These are phyloP conservation scores for Matsumurasca onukii DNA, from an alignment of 1,140 invertebrate species.

Conservation along the genomic window DNA sequence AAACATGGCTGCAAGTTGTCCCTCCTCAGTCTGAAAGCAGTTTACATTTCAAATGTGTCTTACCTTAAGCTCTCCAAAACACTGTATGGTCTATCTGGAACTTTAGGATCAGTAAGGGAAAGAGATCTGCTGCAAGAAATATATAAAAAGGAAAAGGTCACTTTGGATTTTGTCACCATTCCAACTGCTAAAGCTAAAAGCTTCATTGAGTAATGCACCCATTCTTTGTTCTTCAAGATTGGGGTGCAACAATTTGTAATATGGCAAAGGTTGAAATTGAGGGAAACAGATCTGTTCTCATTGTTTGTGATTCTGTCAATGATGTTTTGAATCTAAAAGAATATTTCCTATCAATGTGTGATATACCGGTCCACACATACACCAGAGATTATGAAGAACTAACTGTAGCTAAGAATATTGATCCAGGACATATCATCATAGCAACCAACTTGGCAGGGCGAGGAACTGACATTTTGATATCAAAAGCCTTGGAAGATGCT, in stretches of 20 bases:
- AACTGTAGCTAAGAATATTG: slow-evolving; percentile 30
- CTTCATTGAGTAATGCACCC: slow-evolving; percentile 37
- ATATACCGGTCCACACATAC: slow-evolving; percentile 34
- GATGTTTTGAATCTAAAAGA: slow-evolving; percentile 29
- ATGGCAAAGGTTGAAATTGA: slow-evolving; percentile 16
- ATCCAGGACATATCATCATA: slow-evolving; percentile 42
- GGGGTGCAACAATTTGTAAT: slow-evolving; percentile 31
- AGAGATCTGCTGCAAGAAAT: slow-evolving; percentile 42
- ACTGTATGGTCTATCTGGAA: slow-evolving; percentile 48
- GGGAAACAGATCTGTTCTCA: slow-evolving; percentile 39
- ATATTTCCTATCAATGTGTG: slow-evolving; percentile 31
- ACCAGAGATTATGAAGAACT: slow-evolving; percentile 39
- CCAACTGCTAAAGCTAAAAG: slow-evolving; percentile 41
- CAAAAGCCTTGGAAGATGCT: slow-evolving; percentile 37
- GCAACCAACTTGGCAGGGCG: slow-evolving; percentile 50
- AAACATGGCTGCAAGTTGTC: slow-evolving; percentile 49
- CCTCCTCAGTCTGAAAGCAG: slow-evolving; percentile 46
- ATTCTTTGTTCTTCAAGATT: slow-evolving; percentile 37
- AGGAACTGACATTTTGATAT: slow-evolving; percentile 48
- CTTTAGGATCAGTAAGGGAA: slow-evolving; percentile 44
- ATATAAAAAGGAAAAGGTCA: too few species aligned
- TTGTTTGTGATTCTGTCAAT: slow-evolving; percentile 45
- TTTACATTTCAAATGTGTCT: slow-evolving; percentile 49
- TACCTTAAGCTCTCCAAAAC: slow-evolving; percentile 46
- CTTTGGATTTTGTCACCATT: slow-evolving; percentile 43